Evolutionary conservation across 2,797 vertebrate species (phyloP), one percentile per base, ranked within the genome.

Genomic region (Sciurus carolinensis): DNA sequence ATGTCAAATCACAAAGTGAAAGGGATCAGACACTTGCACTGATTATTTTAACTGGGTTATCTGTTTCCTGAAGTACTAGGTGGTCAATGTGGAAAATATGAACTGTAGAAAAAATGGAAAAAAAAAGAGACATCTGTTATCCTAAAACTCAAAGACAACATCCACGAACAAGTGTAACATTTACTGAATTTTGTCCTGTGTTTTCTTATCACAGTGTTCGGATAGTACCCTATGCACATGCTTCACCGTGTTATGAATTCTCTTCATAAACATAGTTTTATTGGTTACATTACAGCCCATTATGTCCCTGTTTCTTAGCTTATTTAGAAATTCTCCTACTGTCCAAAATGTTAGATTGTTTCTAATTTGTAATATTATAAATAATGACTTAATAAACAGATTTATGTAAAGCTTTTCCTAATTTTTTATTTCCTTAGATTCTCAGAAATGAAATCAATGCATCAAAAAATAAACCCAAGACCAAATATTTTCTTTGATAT

Each of bases 381-480:
- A 50, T 94, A 90, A 59, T 87, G 44, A 90, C 9, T 93, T 91
- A 89, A 62, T 79, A 66, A 69, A 36, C 8, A 88, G 20, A 11
- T 83, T 84, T 64, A 80, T 72, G 10, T 86, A 67, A 85, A 90
- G 17, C 33, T 90, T 92, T 92, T 94, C 15, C 22, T 77, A 36
- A 71, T 33, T 28, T 90, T 87, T 95, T 76, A 87, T 96, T 93
- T 79, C 42, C 36, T 94, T 93, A 39, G 67, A 12, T 87, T 90
- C 22, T 54, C 39, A 82, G 62, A 94, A 97, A 94, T 92, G 28
- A 95, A 95, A 92, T 90, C 33, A 95, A 44, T 76, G 17, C 7
- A 92, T 94, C 28, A 54, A 67, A 93, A 50, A 62, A 52, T 80
- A 7, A 80, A 52, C 44, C 44, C 7, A 47, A 7, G 44, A 1